Conservation (phyloP, 1,140 invertebrate genomes). For the Brachionus rotundiformis region DNA sequence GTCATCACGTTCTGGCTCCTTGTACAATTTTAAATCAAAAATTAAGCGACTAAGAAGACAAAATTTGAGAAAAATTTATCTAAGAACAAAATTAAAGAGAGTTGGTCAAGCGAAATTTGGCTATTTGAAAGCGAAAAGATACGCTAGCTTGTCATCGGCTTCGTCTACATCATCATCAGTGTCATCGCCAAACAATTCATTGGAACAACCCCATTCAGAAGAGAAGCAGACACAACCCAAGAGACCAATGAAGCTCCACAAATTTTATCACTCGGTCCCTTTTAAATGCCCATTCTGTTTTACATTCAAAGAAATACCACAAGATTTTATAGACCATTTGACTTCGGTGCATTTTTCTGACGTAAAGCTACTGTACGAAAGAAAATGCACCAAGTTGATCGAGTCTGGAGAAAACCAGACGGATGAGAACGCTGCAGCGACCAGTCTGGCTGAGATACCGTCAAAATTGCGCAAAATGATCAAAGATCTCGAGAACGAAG, state of each 20-base stretch:
- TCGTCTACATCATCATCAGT: slow-evolving; percentile 42
- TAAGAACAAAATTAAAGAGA: slow-evolving; percentile 17
- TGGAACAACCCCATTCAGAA: background rate
- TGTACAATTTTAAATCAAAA: slow-evolving; percentile 40
- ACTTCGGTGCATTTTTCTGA: slow-evolving; percentile 44
- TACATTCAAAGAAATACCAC: slow-evolving; percentile 45
- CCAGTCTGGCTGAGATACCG: slow-evolving; percentile 3
- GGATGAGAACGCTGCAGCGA: background rate
- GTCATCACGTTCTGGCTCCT: slow-evolving; percentile 21
- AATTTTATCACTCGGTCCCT: slow-evolving; percentile 46
- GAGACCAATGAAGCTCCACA: slow-evolving; percentile 40
- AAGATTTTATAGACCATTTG: slow-evolving; percentile 42
- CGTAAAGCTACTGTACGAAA: slow-evolving; percentile 41
- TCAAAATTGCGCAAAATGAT: slow-evolving; percentile 30
- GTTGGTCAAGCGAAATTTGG: background rate
- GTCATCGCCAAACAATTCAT: background rate
- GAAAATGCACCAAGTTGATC: slow-evolving; percentile 9
- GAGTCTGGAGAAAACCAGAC: background rate
- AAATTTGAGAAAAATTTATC: slow-evolving; percentile 1
- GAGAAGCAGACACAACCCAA: background rate
- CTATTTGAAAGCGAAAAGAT: slow-evolving; percentile 13
- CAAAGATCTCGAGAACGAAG: slow-evolving; percentile 14
- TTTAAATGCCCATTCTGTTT: slow-evolving; percentile 52
- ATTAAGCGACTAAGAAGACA: slow-evolving; percentile 6
- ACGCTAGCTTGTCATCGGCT: slow-evolving; percentile 35